These are phyloP conservation scores for Sorex fumeus DNA, from an alignment of 2,113 vertebrate genomes.

Conservation along the genomic window DNA sequence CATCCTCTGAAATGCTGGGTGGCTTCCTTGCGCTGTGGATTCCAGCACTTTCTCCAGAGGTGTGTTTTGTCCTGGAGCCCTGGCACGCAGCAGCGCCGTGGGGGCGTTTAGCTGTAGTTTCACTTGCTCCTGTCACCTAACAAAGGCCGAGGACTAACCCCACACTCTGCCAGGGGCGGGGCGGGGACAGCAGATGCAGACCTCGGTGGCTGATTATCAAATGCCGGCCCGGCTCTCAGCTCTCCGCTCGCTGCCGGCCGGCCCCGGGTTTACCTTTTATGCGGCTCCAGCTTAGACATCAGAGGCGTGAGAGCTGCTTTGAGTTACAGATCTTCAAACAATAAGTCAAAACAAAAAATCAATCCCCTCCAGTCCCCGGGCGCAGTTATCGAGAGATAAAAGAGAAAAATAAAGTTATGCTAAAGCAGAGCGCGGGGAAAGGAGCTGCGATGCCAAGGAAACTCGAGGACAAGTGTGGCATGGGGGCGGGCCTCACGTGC, in stretches of 20 bases:
- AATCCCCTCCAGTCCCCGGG: conserved; percentile 92
- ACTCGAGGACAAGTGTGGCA: conserved; percentile 88
- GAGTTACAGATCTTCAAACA: conserved; percentile 98
- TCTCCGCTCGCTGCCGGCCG: conserved; percentile 87
- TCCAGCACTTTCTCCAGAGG: conserved; percentile 63
- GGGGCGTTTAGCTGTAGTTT: conserved; percentile 77
- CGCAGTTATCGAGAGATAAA: conserved; percentile 94
- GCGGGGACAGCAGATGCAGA: conserved; percentile 86
- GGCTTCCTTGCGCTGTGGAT: conserved; percentile 75
- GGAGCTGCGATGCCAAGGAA: conserved; percentile 88
- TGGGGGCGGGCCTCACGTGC: conserved; percentile 87
- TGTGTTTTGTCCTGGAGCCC: conserved; percentile 68
- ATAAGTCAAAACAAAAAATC: conserved; percentile 98
- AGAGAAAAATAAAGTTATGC: conserved; percentile 94
- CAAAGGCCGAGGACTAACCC: conserved; percentile 67
- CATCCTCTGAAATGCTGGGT: not conserved
- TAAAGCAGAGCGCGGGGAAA: conserved; percentile 89
- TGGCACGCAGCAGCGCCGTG: conserved; percentile 27
- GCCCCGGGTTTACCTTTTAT: conserved; percentile 95
- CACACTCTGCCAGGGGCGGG: conserved; percentile 53
- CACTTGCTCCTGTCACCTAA: conserved; percentile 71
- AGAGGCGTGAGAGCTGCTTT: conserved; percentile 95
- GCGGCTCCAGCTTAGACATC: conserved; percentile 94
- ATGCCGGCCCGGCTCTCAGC: conserved; percentile 81
- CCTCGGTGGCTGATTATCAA: conserved; percentile 88